phyloP scores from a whole-genome alignment of 2,113 vertebrate species.

The Pyrgilauda ruficollis region DNA sequence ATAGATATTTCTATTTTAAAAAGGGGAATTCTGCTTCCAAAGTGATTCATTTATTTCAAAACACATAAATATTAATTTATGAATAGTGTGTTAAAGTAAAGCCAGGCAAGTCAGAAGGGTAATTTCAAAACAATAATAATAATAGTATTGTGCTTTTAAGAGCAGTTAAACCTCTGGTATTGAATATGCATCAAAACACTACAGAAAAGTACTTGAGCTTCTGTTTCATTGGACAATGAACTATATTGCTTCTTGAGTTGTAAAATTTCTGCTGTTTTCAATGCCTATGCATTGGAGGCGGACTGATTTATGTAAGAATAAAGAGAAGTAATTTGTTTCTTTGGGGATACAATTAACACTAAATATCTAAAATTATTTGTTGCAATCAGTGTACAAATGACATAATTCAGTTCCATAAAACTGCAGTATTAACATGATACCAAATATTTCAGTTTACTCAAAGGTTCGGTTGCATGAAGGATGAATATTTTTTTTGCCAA shows the following conservation, averaged over 20 bases:
- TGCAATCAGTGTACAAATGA: neutral
- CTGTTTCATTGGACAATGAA: neutral
- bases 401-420: neutral
- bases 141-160: neutral
- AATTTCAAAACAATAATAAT: neutral
- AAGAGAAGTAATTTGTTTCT: neutral
- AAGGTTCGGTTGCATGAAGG: neutral
- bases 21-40: neutral
- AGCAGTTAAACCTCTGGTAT: neutral
- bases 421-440: neutral
- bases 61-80: neutral
- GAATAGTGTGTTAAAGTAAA: neutral
- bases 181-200: neutral
- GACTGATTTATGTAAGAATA: neutral
- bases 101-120: neutral
- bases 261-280: neutral
- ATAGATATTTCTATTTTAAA: neutral
- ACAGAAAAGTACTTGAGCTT: neutral
- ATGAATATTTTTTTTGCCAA: neutral
- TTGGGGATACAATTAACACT: neutral
- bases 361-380: neutral
- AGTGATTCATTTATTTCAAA: neutral
- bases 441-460: neutral
- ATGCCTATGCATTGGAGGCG: fast-evolving
- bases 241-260: neutral